phyloP scores from a whole-genome alignment of 2,113 vertebrate species.

The Nanorana parkeri region DNA sequence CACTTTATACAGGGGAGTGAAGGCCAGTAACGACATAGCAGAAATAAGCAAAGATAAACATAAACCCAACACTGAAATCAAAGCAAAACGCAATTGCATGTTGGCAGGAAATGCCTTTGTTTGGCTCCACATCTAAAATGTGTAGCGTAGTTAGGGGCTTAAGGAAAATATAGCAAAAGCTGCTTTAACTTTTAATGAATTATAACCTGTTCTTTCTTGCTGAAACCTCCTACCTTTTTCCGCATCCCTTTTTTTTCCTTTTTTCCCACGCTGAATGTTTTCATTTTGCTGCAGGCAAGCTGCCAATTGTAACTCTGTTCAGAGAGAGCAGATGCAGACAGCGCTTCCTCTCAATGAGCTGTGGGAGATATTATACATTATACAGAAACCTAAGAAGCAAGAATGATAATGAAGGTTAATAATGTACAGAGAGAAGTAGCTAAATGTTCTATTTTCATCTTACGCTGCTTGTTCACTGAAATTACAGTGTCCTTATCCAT shows the following conservation, averaged over 20 bases:
- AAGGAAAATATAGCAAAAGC: constrained; percentile 36
- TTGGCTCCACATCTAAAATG: constrained; percentile 27
- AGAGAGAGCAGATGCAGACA: constrained; percentile 55
- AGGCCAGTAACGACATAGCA: background rate
- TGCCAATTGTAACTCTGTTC: constrained; percentile 49
- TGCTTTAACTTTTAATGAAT: constrained; percentile 48
- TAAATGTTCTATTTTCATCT: constrained; percentile 52
- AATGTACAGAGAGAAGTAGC: constrained; percentile 45
- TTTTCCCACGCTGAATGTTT: constrained; percentile 59
- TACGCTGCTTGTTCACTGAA: background rate
- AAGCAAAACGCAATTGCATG: background rate
- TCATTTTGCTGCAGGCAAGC: constrained; percentile 56
- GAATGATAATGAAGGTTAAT: constrained; percentile 58
- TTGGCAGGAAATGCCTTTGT: constrained; percentile 28
- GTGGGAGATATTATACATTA: constrained; percentile 56
- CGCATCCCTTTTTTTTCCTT: constrained; percentile 50
- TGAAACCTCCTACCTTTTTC: constrained; percentile 52
- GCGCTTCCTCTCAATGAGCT: constrained; percentile 53
- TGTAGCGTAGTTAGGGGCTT: constrained; percentile 41
- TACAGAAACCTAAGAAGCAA: constrained; percentile 56
- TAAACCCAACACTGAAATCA: constrained; percentile 20
- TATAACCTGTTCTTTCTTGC: constrained; percentile 58
- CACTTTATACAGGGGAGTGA: background rate
- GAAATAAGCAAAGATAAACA: background rate
- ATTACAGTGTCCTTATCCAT: background rate